A percentile compares a stretch with the other conserved stretches of the same genome.
phyloP scores from a whole-genome alignment of 2,888 invertebrate species.

The Scrobipalpa atriplicella region DNA sequence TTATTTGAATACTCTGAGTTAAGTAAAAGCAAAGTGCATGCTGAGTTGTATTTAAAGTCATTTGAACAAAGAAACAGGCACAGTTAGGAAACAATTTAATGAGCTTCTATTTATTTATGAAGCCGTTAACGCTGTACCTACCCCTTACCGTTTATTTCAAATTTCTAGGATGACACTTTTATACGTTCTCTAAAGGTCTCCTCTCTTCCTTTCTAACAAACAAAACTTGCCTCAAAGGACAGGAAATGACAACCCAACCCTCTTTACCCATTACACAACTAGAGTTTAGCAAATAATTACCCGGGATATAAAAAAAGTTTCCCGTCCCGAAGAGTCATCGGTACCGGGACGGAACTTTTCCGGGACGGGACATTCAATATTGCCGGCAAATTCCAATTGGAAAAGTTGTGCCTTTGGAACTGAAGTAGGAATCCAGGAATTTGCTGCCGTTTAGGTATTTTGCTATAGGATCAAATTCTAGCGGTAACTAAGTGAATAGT shows the following conservation, averaged over 20 bases:
- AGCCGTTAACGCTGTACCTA: no score
- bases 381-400: slow-evolving; percentile 12
- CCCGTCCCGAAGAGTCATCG: neutral
- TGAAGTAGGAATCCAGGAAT: neutral
- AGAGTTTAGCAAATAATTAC: slow-evolving; percentile 9
- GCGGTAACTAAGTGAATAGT: neutral
- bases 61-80: no score
- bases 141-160: no score
- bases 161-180: no score
- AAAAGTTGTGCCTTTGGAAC: slow-evolving; percentile 7
- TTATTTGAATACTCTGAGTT: neutral
- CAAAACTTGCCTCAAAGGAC: neutral
- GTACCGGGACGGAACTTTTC: slow-evolving; percentile 5
- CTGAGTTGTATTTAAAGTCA: no score
- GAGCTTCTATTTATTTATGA: no score
- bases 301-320: slow-evolving; percentile 18
- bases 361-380: slow-evolving; percentile 10
- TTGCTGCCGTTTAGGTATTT: neutral
- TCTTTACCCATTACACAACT: neutral
- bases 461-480: neutral
- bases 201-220: no score
- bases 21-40: no score
- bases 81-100: no score
- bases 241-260: neutral
- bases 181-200: neutral